These are phyloP conservation scores for Chondrosia reniformis DNA, from an alignment of 37 sponge, comb jelly and placozoan species.

Conservation along the genomic window DNA sequence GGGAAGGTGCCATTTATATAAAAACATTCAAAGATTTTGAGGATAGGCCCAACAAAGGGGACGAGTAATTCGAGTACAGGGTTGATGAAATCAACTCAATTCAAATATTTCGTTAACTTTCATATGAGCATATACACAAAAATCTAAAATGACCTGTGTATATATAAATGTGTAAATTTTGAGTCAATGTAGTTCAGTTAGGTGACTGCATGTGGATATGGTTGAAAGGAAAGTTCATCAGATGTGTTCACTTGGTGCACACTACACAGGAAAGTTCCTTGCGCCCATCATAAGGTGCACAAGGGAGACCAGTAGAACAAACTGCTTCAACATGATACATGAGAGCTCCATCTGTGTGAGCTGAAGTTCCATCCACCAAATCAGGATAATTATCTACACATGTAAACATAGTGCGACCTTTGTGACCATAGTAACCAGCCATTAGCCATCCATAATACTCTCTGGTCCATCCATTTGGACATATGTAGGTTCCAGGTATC, in stretches of 20 bases:
- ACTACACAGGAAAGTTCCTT: conserved; percentile 33
- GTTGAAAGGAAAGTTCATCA: too few relatives aligned
- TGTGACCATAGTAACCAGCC: conserved; percentile 23
- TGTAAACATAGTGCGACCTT: conserved; percentile 1
- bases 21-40: too few relatives aligned
- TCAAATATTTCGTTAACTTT: too few relatives aligned
- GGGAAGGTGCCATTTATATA: too few relatives aligned
- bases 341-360: conserved; percentile 20
- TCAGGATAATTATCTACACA: conserved; percentile 19
- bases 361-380: not conserved
- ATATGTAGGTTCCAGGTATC: conserved; percentile 21
- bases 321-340: conserved; percentile 16
- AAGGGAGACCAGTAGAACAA: conserved; percentile 8
- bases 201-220: too few relatives aligned
- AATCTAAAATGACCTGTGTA: too few relatives aligned
- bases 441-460: conserved; percentile 30
- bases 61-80: too few relatives aligned
- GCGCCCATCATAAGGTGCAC: conserved; percentile 21
- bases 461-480: conserved; percentile 22
- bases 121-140: too few relatives aligned
- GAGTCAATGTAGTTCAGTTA: too few relatives aligned
- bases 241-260: conserved; percentile 30
- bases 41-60: too few relatives aligned
- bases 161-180: too few relatives aligned
- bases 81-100: too few relatives aligned